A percentile compares a stretch with the other conserved stretches of the same genome.
phyloP scores from a whole-genome alignment of 2,797 vertebrate species.

The Sparus aurata region DNA sequence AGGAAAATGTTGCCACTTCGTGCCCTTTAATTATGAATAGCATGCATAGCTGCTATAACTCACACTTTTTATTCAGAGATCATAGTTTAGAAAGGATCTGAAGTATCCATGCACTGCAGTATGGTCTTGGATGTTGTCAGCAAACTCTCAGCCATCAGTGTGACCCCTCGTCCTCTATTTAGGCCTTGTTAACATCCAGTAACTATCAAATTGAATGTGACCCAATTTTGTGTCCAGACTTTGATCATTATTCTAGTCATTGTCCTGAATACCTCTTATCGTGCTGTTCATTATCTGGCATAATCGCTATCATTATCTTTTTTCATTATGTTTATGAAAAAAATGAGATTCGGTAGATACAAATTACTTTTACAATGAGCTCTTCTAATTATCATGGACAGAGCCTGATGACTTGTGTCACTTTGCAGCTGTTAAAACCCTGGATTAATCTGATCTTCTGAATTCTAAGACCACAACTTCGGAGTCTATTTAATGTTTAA shows the following conservation, averaged over 20 bases:
- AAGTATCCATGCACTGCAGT: no score
- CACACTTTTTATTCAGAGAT: no score
- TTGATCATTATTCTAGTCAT: conserved; percentile 6
- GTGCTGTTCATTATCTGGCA: conserved; percentile 1
- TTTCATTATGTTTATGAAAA: conserved; percentile 16
- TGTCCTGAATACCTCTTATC: not conserved
- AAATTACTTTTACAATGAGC: conserved; percentile 4
- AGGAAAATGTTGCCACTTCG: not conserved
- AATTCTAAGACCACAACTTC: conserved; percentile 2
- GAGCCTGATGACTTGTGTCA: not conserved
- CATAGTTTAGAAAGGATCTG: no score
- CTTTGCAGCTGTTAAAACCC: conserved; percentile 5
- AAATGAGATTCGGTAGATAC: not conserved
- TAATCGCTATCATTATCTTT: conserved; percentile 5
- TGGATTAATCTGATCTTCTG: not conserved
- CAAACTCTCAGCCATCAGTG: not conserved
- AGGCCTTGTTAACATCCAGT: not conserved
- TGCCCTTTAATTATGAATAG: not conserved
- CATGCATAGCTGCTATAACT: no score
- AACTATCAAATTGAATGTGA: conserved; percentile 3
- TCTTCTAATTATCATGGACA: not conserved
- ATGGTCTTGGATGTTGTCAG: no score
- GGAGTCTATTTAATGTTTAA: not conserved
- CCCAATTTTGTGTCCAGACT: not conserved
- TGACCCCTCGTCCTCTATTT: not conserved